phyloP scores from a whole-genome alignment of 2,113 vertebrate genomes.

The Aplodontia rufa region DNA sequence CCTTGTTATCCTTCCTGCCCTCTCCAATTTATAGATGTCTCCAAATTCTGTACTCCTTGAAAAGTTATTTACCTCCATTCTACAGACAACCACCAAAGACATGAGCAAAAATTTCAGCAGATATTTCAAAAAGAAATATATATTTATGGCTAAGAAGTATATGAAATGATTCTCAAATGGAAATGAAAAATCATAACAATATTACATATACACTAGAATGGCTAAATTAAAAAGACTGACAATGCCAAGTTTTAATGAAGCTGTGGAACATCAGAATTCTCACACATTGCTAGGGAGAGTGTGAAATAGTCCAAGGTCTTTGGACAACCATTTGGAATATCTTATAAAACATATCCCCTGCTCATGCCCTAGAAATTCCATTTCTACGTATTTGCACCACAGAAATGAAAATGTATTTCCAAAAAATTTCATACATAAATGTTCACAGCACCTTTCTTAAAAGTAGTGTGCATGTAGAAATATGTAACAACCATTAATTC shows the following conservation, averaged over 20 bases:
- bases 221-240: neutral
- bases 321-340: constrained; percentile 8
- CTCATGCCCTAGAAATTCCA: neutral
- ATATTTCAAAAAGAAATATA: neutral
- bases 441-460: neutral
- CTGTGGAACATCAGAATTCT: neutral
- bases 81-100: neutral
- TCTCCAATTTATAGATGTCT: neutral
- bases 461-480: neutral
- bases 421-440: neutral
- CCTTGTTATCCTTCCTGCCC: neutral
- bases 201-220: neutral
- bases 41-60: neutral
- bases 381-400: neutral
- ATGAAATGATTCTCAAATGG: neutral
- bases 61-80: neutral
- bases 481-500: too few relatives aligned
- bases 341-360: neutral
- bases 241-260: neutral
- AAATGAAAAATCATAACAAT: neutral
- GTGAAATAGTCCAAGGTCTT: neutral
- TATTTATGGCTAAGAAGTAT: neutral
- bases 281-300: neutral
- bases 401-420: constrained; percentile 2
- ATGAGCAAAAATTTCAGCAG: neutral